phyloP scores from a whole-genome alignment of 2,797 vertebrate genomes.

The Ctenochaetus hawaiiensis region DNA sequence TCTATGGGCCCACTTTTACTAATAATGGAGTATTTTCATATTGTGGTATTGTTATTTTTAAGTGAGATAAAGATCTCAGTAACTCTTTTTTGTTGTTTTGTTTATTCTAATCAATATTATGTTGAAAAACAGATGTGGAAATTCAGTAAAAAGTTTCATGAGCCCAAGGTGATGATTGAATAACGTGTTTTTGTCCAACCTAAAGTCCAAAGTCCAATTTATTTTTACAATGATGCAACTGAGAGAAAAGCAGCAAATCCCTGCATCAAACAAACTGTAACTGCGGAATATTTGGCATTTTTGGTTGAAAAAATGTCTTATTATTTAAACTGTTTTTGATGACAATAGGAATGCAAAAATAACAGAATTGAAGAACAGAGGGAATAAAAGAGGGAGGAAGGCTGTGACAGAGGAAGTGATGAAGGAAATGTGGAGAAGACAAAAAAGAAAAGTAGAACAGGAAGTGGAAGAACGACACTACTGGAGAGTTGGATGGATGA shows the following conservation, averaged over 20 bases:
- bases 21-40: no score
- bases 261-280: background rate
- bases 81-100: no score
- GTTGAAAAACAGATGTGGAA: no score
- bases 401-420: constrained; percentile 1
- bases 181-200: background rate
- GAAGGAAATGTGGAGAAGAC: constrained; percentile 16
- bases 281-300: background rate
- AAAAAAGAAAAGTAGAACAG: background rate
- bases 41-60: no score
- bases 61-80: no score
- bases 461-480: constrained; percentile 5
- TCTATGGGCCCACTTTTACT: no score
- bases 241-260: background rate
- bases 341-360: background rate
- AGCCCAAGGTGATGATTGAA: background rate
- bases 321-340: background rate
- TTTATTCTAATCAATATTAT: no score
- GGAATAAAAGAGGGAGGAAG: background rate
- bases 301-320: background rate
- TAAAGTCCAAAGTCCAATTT: background rate
- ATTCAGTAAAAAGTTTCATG: background rate
- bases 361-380: background rate
- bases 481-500: constrained; percentile 31
- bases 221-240: background rate